These are phyloP conservation scores for Drosophila pruinosa DNA, from an alignment of 1,140 invertebrate genomes.

Conservation along the genomic window DNA sequence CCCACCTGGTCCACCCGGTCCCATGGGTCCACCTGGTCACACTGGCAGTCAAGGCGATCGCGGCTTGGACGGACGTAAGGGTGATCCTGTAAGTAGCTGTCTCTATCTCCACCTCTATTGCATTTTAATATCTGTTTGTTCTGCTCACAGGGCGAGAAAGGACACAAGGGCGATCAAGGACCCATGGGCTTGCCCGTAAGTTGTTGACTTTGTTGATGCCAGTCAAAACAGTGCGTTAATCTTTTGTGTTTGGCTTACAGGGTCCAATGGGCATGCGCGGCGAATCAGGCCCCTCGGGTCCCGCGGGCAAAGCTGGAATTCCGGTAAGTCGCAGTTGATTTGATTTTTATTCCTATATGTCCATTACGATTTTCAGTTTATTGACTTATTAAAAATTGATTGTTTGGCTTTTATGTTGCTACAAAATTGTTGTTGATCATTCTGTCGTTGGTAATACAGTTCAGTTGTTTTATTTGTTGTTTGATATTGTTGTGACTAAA, in stretches of 20 bases:
- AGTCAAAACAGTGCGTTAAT: neutral
- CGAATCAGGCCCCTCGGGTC: conserved; percentile 88
- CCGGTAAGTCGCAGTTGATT: conserved; percentile 86
- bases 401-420: conserved; percentile 63
- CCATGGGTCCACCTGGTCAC: conserved; percentile 91
- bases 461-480: conserved; percentile 20
- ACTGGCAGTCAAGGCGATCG: conserved; percentile 89
- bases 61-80: conserved; percentile 92
- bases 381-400: conserved; percentile 17
- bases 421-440: conserved; percentile 42
- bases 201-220: conserved; percentile 56
- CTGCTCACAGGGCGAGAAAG: conserved; percentile 93
- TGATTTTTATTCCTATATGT: neutral
- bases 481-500: conserved; percentile 71
- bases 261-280: conserved; percentile 95
- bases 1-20: conserved; percentile 80
- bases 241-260: conserved; percentile 83
- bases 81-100: conserved; percentile 88
- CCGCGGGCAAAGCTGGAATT: conserved; percentile 89
- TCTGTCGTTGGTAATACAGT: conserved; percentile 25
- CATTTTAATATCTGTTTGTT: neutral
- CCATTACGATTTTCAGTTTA: neutral
- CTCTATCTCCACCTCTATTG: conserved; percentile 76
- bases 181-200: conserved; percentile 97
- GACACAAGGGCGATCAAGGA: conserved; percentile 94